A percentile compares a stretch with the other conserved stretches of the same genome.
Conservation (phyloP, 2,888 invertebrate genomes). For the Ephialtes manifestator region DNA sequence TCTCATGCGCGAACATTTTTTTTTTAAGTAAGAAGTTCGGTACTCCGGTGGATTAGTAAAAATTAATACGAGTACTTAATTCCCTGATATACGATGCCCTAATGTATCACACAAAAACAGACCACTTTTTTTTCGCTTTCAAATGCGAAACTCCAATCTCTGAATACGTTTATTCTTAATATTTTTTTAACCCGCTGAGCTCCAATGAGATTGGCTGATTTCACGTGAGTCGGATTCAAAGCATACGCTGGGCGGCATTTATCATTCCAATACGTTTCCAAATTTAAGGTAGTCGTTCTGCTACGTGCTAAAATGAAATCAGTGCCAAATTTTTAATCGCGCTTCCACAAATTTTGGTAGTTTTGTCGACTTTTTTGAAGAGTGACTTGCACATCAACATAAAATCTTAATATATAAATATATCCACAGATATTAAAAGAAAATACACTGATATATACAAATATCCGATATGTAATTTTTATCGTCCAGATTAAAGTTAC, state of each 20-base stretch:
- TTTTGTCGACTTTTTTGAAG: no score
- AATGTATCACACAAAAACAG: neutral
- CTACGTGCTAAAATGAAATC: no score
- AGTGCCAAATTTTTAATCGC: no score
- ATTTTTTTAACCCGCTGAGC: conserved; percentile 41
- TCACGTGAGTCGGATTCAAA: conserved; percentile 25
- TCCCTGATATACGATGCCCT: neutral
- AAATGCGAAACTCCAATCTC: conserved; percentile 4
- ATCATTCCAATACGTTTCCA: conserved; percentile 12
- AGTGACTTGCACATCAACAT: no score
- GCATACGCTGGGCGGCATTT: conserved; percentile 1
- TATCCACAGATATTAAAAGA: no score
- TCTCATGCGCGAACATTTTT: neutral
- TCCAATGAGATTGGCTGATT: conserved; percentile 29
- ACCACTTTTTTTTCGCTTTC: neutral
- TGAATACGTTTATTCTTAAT: neutral
- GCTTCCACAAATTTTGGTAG: no score
- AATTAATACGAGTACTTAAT: neutral
- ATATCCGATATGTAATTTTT: no score
- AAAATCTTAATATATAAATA: no score
- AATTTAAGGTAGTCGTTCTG: neutral
- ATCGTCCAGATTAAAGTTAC: no score
- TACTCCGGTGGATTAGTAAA: neutral
- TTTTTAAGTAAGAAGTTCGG: neutral
- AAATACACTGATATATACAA: no score